Base-by-base conservation (phyloP, 1,140 invertebrate genomes). In the Galleria mellonella region DNA sequence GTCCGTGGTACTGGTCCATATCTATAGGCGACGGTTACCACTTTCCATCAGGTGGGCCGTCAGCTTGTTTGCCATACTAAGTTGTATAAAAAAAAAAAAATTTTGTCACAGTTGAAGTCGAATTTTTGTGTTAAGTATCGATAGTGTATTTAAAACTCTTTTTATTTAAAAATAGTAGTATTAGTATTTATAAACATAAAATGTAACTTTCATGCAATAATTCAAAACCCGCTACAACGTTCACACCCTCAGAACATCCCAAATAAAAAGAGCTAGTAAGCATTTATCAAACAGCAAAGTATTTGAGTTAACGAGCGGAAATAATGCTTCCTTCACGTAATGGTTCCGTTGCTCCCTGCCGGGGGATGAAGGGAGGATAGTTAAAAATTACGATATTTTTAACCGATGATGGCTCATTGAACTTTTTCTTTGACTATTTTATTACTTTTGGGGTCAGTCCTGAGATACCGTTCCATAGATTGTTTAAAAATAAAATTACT, bases 221-320 rank as follows among this genome's bases (percentile, higher is more conserved):
- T 33, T n/a, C 10, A 12, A 17, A 46, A 32, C 36, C 17, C 41
- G 28, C 29, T 33, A 40, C 48, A 45, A 9, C 35, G 7, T 37
- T 17, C 35, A 17, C 7, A 17, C 8, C 55, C 53, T 51, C 46
- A 41, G 32, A 32, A 31, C 43, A 63, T 41, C 55, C 54, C 46
- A 53, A 55, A 59, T 53, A 66, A 58, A n/a, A 47, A 23, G 17
- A 23, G 64, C 52, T 62, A 71, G 61, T 72, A 52, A 66, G 65
- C 65, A 72, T 81, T 68, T 64, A 72, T 75, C 73, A 81, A 69
- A 67, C 57, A 51, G 63, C 55, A 64, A 70, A 74, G 67, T 68
- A 51, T 64, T 73, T 50, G 58, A 59, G 49, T 77, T 77, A 77
- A 77, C 72, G 73, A 70, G 63, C 76, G 76, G 76, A 81, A 74